Base-by-base conservation (phyloP, 1,140 invertebrate genomes). In the Batillaria attramentaria region DNA sequence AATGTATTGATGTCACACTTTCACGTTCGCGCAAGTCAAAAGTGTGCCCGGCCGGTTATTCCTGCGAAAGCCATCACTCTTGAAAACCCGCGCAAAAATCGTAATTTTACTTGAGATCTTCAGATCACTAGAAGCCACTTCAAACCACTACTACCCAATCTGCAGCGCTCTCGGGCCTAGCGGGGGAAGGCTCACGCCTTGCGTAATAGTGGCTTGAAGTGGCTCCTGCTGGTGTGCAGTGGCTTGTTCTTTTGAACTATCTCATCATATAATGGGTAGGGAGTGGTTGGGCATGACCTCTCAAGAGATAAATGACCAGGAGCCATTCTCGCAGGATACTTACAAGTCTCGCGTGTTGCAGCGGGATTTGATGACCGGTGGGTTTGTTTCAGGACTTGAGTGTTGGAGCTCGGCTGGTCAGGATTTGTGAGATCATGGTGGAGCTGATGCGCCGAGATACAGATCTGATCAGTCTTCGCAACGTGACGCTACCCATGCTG, bases 401-500 rank as follows among this genome's bases (percentile, higher is more conserved):
- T 33, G 73, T 75, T 18, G 73, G 73, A 2, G 73, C 73, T 3
- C 54, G 73, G 3, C 57, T 75, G 31, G 18, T 75, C 5, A 33
- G 57, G 54, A 57, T 75, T 35, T 62, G 54, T n/a, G 73, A 75
- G n/a, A 75, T 75, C 6, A 18, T 75, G 24, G 54, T 35, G 16
- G 54, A 75, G 73, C 73, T 75, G 73, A 20, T 57, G 16, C 3
- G 24, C 2, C 46, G 57, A n/a, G 41, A 42, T 57, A 35, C 73
- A 2, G 10, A 2, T 41, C 54, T 75, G 5, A 41, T 75, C 28
- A n/a, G 54, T 5, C 73, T 75, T 20, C 35, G 43, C 57, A 75
- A 65, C 39, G 2, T 62, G 20, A 75, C 73, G 3, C 57, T 75
- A 0, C 54, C 54, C 54, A 75, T 6, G 42, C 20, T 75, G 24